Conservation (phyloP, 2,113 vertebrate genomes). For the Sceloporus tristichus region DNA sequence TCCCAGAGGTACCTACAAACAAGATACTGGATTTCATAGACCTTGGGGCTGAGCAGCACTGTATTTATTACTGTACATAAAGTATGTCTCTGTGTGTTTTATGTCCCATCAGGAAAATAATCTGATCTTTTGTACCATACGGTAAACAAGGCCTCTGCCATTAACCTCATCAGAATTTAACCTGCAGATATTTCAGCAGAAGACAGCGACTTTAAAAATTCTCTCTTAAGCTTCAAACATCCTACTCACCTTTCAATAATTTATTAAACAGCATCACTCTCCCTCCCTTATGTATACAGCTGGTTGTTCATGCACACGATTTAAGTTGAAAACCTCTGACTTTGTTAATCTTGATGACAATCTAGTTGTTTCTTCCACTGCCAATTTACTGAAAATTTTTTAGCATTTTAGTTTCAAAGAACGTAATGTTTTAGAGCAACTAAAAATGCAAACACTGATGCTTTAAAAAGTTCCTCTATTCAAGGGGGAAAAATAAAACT, state of each 20-base stretch:
- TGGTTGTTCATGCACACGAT: slow-evolving; percentile 26
- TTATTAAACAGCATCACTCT: slow-evolving; percentile 12
- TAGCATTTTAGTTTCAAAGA: slow-evolving; percentile 26
- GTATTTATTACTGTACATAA: neutral
- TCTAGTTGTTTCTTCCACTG: slow-evolving; percentile 2
- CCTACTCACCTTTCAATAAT: neutral
- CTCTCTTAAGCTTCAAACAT: slow-evolving; percentile 16
- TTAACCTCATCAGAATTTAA: neutral
- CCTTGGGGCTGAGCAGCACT: neutral
- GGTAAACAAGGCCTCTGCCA: neutral
- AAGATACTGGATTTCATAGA: neutral
- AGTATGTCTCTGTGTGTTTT: neutral
- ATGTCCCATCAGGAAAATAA: neutral
- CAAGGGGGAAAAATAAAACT: neutral
- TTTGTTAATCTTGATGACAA: slow-evolving; percentile 17
- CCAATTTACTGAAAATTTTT: slow-evolving; percentile 21
- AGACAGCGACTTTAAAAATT: neutral
- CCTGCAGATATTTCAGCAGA: neutral
- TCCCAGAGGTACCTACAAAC: neutral
- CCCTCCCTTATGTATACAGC: slow-evolving; percentile 2
- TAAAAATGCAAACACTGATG: neutral
- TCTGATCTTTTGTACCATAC: neutral
- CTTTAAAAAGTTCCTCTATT: neutral
- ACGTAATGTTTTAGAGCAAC: slow-evolving; percentile 23
- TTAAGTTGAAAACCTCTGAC: slow-evolving; percentile 15